These are phyloP conservation scores for Acleris emargana DNA, from an alignment of 2,888 invertebrate species.

Conservation along the genomic window DNA sequence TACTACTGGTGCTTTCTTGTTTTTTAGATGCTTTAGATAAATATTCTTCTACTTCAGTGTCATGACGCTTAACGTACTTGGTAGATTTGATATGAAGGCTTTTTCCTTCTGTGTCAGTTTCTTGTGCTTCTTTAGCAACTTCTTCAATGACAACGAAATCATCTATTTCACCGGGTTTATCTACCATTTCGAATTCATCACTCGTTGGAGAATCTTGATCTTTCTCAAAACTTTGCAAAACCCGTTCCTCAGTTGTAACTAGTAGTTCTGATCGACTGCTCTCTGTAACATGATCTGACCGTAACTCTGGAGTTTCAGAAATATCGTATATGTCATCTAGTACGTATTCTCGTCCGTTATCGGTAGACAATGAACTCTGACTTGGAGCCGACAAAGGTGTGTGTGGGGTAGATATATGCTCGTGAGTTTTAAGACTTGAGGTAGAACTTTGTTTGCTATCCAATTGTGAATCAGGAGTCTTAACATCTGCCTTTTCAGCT, in stretches of 20 bases:
- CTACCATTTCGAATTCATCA: slow-evolving; percentile 94
- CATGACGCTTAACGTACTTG: slow-evolving; percentile 84
- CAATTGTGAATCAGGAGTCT: slow-evolving; percentile 69
- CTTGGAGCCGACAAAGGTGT: slow-evolving; percentile 86
- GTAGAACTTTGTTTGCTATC: slow-evolving; percentile 85
- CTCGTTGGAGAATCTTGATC: slow-evolving; percentile 90
- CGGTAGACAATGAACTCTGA: slow-evolving; percentile 86
- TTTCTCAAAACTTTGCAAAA: slow-evolving; percentile 78
- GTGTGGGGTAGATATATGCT: slow-evolving; percentile 81
- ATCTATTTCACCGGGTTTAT: slow-evolving; percentile 93
- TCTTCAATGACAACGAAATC: slow-evolving; percentile 95
- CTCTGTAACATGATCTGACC: slow-evolving; percentile 75
- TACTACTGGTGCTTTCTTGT: slow-evolving; percentile 83
- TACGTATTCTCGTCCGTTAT: slow-evolving; percentile 86
- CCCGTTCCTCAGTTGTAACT: slow-evolving; percentile 85
- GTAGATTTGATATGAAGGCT: slow-evolving; percentile 87
- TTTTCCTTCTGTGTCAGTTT: slow-evolving; percentile 92
- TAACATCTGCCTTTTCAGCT: slow-evolving; percentile 67
- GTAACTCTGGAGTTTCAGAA: slow-evolving; percentile 84
- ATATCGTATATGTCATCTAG: slow-evolving; percentile 84
- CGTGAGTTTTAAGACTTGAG: slow-evolving; percentile 81
- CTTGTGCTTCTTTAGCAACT: slow-evolving; percentile 93
- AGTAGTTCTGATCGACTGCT: slow-evolving; percentile 83
- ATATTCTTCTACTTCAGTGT: slow-evolving; percentile 88
- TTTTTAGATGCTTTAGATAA: slow-evolving; percentile 88